phyloP scores from a whole-genome alignment of 2,888 invertebrate genomes.

The Mayetiola destructor region DNA sequence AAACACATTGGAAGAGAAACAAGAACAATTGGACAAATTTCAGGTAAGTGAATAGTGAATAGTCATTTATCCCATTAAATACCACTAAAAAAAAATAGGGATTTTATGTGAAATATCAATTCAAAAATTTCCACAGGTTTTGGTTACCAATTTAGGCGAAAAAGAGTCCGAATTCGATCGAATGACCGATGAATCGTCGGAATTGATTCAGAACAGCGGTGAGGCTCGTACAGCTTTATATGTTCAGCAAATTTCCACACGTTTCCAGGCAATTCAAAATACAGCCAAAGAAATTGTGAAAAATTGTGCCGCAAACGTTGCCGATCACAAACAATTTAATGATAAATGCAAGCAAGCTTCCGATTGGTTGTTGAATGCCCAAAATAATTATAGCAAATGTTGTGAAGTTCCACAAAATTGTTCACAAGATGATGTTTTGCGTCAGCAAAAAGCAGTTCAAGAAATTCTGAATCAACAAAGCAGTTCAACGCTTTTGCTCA shows the following conservation, averaged over 20 bases:
- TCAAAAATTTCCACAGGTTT: conserved; percentile 49
- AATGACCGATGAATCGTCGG: conserved; percentile 70
- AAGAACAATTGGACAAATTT: conserved; percentile 77
- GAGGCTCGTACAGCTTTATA: conserved; percentile 77
- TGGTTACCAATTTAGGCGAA: conserved; percentile 62
- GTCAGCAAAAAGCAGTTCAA: conserved; percentile 53
- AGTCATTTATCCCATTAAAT: background rate
- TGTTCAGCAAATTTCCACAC: conserved; percentile 75
- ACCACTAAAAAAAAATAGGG: background rate
- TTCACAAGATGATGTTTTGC: conserved; percentile 52
- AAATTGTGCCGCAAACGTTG: conserved; percentile 78
- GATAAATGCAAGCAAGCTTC: conserved; percentile 73
- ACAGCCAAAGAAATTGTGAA: conserved; percentile 82
- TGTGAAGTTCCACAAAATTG: conserved; percentile 46
- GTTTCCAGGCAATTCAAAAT: conserved; percentile 78
- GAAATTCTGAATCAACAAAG: conserved; percentile 62
- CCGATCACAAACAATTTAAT: conserved; percentile 63
- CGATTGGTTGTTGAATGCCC: conserved; percentile 63
- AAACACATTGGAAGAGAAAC: conserved; percentile 76
- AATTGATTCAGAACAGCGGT: conserved; percentile 69
- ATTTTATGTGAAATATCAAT: conserved; percentile 11
- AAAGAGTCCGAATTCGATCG: conserved; percentile 79
- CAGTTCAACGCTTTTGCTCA: conserved; percentile 58
- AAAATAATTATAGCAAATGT: conserved; percentile 53
- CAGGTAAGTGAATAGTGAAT: conserved; percentile 45